Evolutionary conservation across 2,113 vertebrate genomes (phyloP).

Genomic region (Cololabis saira): DNA sequence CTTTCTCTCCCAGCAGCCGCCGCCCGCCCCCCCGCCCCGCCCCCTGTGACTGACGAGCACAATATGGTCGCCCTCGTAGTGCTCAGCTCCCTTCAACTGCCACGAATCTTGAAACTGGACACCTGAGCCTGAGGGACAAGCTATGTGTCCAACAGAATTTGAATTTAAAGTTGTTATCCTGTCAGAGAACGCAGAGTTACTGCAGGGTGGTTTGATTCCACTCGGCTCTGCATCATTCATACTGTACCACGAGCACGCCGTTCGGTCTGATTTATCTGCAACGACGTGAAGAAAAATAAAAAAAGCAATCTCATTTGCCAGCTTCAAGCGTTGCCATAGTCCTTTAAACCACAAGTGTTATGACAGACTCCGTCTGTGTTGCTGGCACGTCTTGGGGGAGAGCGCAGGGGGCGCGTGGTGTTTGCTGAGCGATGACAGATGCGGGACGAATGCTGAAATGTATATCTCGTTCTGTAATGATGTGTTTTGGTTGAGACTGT

Average conservation of each 20-base stretch:
- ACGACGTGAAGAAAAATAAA: constrained; percentile 31
- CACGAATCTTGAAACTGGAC: constrained; percentile 40
- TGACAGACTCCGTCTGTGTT: constrained; percentile 67
- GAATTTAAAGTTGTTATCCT: constrained; percentile 36
- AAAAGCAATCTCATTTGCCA: constrained; percentile 70
- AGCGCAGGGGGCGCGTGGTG: constrained; percentile 57
- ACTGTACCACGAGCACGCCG: constrained; percentile 4
- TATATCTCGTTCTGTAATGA: constrained; percentile 47
- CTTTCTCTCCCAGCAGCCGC: constrained; percentile 71
- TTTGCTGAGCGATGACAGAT: constrained; percentile 76
- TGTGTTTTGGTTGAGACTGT: constrained; percentile 46
- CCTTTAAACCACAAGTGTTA: constrained; percentile 71
- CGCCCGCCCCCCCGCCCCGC: constrained; percentile 63
- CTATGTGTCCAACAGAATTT: constrained; percentile 18
- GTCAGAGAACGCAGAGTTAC: constrained; percentile 18
- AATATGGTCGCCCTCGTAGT: constrained; percentile 41
- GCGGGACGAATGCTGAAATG: constrained; percentile 64
- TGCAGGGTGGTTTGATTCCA: constrained; percentile 32
- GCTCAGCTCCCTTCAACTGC: constrained; percentile 36
- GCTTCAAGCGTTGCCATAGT: constrained; percentile 64
- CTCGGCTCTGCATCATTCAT: constrained; percentile 8
- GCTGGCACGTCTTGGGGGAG: constrained; percentile 59
- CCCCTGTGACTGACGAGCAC: constrained; percentile 83
- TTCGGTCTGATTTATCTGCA: constrained; percentile 56
- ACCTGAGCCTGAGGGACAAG: constrained; percentile 42